Evolutionary conservation across 2,113 vertebrate species (phyloP).

Genomic region (Gorsachius goisagi): DNA sequence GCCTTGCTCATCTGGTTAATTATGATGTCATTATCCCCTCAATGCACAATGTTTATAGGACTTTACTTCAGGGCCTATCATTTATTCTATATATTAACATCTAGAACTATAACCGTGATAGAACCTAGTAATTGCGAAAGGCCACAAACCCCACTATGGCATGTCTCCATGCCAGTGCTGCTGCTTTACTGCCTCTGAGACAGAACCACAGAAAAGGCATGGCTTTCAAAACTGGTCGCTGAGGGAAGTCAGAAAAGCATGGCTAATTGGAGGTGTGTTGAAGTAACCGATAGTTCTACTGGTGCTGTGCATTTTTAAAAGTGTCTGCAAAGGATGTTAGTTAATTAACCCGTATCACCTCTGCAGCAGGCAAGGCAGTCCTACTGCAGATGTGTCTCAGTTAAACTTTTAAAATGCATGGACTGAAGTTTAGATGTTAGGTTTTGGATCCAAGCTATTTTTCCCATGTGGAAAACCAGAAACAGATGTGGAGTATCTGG

Average conservation of each 20-base stretch:
- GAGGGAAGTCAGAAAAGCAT: neutral
- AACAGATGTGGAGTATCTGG: conserved; percentile 20
- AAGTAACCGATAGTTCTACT: neutral
- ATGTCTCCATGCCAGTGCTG: conserved; percentile 21
- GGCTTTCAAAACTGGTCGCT: neutral
- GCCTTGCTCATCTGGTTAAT: conserved; percentile 55
- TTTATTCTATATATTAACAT: conserved; percentile 78
- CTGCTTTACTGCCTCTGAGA: conserved; percentile 37
- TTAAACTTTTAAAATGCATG: neutral
- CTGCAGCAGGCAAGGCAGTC: neutral
- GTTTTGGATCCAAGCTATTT: neutral
- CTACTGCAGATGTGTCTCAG: neutral
- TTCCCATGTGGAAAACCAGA: conserved; percentile 7
- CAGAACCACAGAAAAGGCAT: conserved; percentile 12
- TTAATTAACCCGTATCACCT: neutral
- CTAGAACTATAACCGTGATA: conserved; percentile 55
- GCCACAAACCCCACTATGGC: conserved; percentile 56
- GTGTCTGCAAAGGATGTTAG: neutral
- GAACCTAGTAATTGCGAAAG: conserved; percentile 58
- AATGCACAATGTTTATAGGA: conserved; percentile 35
- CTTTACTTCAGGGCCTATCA: conserved; percentile 64
- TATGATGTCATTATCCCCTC: conserved; percentile 47
- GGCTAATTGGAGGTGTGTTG: neutral
- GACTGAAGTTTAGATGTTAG: neutral
- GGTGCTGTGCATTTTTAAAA: neutral